Conservation (phyloP, 2,113 vertebrate species). For the Candoia aspera region DNA sequence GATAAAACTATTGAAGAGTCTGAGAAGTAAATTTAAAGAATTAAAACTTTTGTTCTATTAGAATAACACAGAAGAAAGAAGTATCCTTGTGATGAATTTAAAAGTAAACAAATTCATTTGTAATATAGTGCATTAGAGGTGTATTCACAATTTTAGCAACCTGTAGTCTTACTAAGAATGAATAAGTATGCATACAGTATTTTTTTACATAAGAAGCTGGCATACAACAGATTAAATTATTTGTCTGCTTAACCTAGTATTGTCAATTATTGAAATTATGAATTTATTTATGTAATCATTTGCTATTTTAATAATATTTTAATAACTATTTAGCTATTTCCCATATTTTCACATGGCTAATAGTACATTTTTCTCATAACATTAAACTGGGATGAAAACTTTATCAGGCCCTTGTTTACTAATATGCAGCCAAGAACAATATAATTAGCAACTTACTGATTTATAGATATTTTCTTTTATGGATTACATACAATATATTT, state of each 20-base stretch:
- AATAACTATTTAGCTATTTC: neutral
- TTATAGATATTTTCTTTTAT: neutral
- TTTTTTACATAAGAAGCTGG: neutral
- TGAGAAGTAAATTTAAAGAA: conserved; percentile 15
- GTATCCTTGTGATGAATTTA: neutral
- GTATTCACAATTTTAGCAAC: neutral
- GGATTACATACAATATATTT: neutral
- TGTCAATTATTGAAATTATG: neutral
- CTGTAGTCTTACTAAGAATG: neutral
- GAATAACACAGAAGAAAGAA: conserved; percentile 35
- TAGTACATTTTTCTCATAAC: neutral
- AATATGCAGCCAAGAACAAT: neutral
- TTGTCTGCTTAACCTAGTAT: neutral
- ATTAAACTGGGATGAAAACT: neutral
- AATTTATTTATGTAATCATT: neutral
- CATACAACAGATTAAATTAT: neutral
- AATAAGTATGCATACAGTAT: neutral
- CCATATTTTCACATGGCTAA: neutral
- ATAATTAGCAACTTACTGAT: neutral
- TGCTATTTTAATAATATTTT: neutral
- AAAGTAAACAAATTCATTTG: neutral
- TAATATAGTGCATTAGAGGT: neutral
- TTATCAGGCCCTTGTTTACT: neutral
- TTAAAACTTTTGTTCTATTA: neutral
- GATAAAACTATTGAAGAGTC: conserved; percentile 26